phyloP scores from a whole-genome alignment of 2,113 vertebrate genomes.

The Ochotona princeps region DNA sequence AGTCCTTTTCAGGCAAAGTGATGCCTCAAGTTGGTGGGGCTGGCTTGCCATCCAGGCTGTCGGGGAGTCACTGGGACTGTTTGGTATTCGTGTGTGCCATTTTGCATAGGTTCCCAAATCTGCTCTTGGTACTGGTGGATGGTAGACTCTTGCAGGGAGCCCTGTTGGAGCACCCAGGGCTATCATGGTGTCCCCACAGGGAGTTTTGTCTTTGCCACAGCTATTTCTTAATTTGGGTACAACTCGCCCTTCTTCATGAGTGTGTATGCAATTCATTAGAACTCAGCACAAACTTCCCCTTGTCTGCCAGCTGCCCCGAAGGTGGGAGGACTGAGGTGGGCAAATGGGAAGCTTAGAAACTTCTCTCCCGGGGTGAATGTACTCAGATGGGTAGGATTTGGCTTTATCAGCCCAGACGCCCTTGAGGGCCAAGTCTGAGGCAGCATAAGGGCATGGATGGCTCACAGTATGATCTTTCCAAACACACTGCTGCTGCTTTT shows the following conservation, averaged over 20 bases:
- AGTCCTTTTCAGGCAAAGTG: not conserved
- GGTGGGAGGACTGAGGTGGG: not conserved
- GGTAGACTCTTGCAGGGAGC: not conserved
- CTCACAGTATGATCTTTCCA: not conserved
- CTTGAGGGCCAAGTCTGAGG: not conserved
- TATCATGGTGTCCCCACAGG: not conserved
- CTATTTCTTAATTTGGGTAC: not conserved
- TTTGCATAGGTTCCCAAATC: not conserved
- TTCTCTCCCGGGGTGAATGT: not conserved
- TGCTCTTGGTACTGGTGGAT: not conserved
- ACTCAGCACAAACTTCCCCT: not conserved
- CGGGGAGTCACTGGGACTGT: not conserved
- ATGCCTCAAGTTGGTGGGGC: not conserved
- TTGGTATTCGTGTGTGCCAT: not conserved
- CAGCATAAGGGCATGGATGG: not conserved
- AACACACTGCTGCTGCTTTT: not conserved
- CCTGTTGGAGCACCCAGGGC: not conserved
- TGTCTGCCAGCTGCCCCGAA: not conserved
- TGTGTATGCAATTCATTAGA: not conserved
- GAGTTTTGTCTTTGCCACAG: not conserved
- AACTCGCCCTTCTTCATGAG: not conserved
- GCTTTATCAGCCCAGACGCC: not conserved
- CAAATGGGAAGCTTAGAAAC: not conserved
- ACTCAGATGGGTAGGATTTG: not conserved
- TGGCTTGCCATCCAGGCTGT: not conserved